Evolutionary conservation across 2,888 invertebrate genomes (phyloP), one percentile per base, ranked within the genome.

Genomic region (Petrophora chlorosata): DNA sequence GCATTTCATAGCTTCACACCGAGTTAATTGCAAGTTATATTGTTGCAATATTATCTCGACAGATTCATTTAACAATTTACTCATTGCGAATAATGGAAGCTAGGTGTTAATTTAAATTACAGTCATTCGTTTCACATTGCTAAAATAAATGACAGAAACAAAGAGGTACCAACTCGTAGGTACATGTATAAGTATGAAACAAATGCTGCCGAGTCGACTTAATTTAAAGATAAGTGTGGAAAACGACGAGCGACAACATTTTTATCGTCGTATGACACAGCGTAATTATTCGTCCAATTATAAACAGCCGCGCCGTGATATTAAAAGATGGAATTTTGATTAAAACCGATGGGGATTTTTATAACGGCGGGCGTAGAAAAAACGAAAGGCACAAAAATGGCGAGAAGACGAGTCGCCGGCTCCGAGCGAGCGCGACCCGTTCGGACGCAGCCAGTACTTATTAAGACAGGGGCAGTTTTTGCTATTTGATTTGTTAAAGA

Each of bases 401-500:
- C 75, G 74, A 79, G 84, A 82, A 83, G 85, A 81, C 70, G 76
- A 74, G 67, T 65, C 64, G 65, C 65, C 67, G 63, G 59, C 60
- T 64, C 41, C 55, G 55, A 48, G 63, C 39, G 67, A 55, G 59
- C 59, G 79, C 82, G 85, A 85, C 86, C 69, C 75, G 87, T 80
- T 84, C 73, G 75, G 73, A 81, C 79, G 78, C 70, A 63, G 61
- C 73, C 70, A 76, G 76, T 86, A 84, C 89, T 87, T 87, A 89
- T 88, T 89, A 87, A 88, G 86, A 83, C 86, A 76, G 79, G 84
- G 79, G 85, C 86, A 85, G 85, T 88, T 89, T 89, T 89, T 89
- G 83, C 85, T 85, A 85, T 88, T 88, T 89, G 85, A 88, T 89
- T 89, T 89, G 85, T 82, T 82, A 86, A 87, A 87, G 80, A 84